Evolutionary conservation across 2,888 invertebrate genomes (phyloP).

Genomic region (Dolomedes plantarius): DNA sequence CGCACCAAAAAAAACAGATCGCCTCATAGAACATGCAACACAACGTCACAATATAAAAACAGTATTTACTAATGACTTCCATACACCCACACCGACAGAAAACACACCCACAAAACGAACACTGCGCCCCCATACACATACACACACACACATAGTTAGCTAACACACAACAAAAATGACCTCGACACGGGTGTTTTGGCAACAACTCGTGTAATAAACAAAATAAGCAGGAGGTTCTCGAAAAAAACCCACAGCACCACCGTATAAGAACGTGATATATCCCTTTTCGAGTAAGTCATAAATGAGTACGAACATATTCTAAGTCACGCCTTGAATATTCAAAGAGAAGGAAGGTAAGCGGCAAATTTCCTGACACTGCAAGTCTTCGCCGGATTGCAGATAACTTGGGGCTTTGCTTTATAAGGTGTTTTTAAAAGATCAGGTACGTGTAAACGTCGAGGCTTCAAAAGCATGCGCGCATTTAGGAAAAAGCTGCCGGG

Average conservation of each 20-base stretch:
- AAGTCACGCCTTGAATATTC: conserved; percentile 9
- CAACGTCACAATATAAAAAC: no score
- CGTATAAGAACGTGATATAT: not conserved
- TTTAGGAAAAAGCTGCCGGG: no score
- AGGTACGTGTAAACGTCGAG: no score
- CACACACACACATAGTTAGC: not conserved
- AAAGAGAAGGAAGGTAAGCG: not conserved
- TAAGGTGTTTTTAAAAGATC: not conserved
- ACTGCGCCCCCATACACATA: no score
- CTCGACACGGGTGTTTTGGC: not conserved
- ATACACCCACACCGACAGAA: no score
- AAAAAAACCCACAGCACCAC: not conserved
- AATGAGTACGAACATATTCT: not conserved
- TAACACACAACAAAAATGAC: not conserved
- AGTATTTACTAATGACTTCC: no score
- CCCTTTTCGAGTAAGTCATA: not conserved
- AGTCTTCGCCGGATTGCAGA: no score
- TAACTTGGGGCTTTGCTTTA: not conserved
- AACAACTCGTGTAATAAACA: not conserved
- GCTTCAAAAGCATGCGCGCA: no score
- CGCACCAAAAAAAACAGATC: no score
- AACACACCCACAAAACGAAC: no score
- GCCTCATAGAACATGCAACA: no score
- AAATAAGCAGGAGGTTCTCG: not conserved
- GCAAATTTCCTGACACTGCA: no score